These are phyloP conservation scores for Enteromius mattozi DNA, from an alignment of 2,797 vertebrate species.

Conservation along the genomic window DNA sequence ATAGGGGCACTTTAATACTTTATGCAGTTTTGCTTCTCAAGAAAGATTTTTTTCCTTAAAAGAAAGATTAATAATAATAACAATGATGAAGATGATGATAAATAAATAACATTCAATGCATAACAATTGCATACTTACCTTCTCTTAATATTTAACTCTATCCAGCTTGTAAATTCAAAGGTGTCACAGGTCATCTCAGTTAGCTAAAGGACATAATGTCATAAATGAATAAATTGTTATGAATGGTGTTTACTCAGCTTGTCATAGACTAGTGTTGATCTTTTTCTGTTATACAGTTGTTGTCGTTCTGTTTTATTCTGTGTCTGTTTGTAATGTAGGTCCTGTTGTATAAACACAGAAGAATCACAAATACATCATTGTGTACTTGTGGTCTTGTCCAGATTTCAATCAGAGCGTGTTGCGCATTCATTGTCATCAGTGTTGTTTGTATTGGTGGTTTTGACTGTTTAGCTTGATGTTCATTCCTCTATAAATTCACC, in stretches of 20 bases:
- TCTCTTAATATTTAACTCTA: neutral
- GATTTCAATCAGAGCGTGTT: neutral
- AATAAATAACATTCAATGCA: neutral
- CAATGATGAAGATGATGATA: neutral
- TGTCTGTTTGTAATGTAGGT: neutral
- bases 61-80: too few species aligned
- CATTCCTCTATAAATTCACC: neutral
- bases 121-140: neutral
- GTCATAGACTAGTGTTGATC: neutral
- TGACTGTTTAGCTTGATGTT: neutral
- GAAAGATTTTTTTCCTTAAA: neutral
- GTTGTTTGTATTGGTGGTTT: conserved; percentile 1
- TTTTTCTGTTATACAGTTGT: neutral
- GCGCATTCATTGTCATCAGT: neutral
- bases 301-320: neutral
- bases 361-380: neutral
- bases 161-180: neutral
- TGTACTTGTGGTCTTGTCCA: neutral
- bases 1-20: neutral
- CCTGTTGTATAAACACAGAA: neutral
- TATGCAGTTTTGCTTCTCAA: neutral
- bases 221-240: neutral
- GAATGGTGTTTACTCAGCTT: neutral
- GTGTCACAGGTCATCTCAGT: neutral
- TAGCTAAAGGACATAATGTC: neutral